These are phyloP conservation scores for Akabosia matsudoensis DNA, from an alignment of 1,140 invertebrate genomes.

Conservation along the genomic window DNA sequence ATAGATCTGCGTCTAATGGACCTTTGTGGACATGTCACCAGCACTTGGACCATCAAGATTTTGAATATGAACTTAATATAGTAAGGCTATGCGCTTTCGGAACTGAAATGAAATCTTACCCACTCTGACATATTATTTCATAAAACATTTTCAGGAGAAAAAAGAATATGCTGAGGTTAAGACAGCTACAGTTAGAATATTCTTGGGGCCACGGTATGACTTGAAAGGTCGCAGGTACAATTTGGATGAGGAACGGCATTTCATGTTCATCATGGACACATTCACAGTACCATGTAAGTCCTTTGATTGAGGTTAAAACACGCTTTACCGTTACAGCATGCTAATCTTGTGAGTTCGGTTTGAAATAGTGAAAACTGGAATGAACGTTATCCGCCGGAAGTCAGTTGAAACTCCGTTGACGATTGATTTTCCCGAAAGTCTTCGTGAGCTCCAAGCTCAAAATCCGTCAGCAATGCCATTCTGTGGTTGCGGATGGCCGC, in stretches of 20 bases:
- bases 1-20: not conserved
- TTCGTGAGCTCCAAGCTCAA: not conserved
- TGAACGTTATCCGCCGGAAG: not conserved
- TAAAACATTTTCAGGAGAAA: not conserved
- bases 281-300: conserved; percentile 22
- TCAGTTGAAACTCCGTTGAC: conserved; percentile 5
- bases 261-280: conserved; percentile 14
- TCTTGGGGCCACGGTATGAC: conserved; percentile 6
- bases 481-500: conserved; percentile 22
- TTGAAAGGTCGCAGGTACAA: conserved; percentile 9
- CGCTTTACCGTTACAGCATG: too few species aligned
- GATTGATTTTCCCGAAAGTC: conserved; percentile 14
- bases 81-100: not conserved
- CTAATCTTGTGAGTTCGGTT: not conserved
- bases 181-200: not conserved
- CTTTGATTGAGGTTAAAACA: not conserved
- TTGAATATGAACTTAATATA: conserved; percentile 15
- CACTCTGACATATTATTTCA: not conserved
- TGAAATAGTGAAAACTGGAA: conserved; percentile 4
- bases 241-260: conserved; percentile 5
- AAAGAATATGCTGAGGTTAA: not conserved
- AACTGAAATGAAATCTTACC: too few species aligned
- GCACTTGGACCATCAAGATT: conserved; percentile 22
- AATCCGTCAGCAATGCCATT: not conserved
- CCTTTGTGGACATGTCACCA: not conserved